These are phyloP conservation scores for Madoqua kirkii DNA, from an alignment of 2,113 vertebrate species.

Conservation along the genomic window DNA sequence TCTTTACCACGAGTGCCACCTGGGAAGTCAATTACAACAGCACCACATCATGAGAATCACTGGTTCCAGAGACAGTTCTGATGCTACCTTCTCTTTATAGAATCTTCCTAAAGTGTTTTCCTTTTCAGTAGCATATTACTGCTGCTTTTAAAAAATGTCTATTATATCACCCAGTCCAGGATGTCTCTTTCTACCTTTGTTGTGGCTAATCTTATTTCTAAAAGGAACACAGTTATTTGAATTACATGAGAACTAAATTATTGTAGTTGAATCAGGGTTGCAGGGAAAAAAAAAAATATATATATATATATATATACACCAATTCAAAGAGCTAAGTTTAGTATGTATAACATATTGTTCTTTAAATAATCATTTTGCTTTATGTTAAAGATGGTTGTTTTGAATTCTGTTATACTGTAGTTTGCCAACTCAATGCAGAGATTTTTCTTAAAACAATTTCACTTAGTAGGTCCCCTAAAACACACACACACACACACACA, in stretches of 20 bases:
- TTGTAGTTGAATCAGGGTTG: neutral
- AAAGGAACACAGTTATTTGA: neutral
- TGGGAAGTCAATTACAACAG: neutral
- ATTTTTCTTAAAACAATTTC: neutral
- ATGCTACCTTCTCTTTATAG: neutral
- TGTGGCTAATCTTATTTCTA: neutral
- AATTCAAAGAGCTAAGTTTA: neutral
- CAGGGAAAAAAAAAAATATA: neutral
- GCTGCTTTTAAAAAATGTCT: neutral
- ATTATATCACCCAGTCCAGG: neutral
- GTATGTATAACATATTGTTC: neutral
- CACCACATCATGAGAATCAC: neutral
- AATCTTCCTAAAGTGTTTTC: neutral
- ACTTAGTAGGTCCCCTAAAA: neutral
- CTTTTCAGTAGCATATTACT: neutral
- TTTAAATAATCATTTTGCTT: neutral
- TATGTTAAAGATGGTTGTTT: neutral
- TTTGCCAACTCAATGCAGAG: neutral
- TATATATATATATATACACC: neutral
- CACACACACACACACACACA: neutral
- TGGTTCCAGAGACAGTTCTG: neutral
- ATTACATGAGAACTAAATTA: neutral
- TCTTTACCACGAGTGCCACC: neutral
- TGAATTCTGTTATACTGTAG: neutral
- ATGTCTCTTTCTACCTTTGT: neutral